Conservation (phyloP, 2,113 vertebrate genomes). For the Sylvilagus bachmani region DNA sequence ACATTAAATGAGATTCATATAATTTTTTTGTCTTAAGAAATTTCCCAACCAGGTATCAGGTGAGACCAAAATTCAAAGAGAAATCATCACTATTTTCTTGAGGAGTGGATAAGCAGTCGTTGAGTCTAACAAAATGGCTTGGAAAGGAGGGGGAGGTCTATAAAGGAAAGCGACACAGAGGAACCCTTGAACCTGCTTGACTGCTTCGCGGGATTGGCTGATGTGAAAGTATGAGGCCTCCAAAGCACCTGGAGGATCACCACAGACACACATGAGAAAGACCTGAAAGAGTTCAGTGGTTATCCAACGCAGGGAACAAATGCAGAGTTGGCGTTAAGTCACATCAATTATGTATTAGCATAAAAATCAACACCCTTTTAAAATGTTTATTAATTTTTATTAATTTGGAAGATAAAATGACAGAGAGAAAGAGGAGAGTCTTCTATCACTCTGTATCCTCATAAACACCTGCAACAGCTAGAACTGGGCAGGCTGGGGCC, state of each 20-base stretch:
- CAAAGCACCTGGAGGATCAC: background rate
- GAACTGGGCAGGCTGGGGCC: too few relatives aligned
- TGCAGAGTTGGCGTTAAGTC: background rate
- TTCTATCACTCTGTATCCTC: too few relatives aligned
- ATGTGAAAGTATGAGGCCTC: background rate
- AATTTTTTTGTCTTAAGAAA: background rate
- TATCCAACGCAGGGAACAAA: too few relatives aligned
- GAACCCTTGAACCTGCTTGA: background rate
- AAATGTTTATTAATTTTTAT: too few relatives aligned
- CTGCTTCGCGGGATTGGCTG: background rate
- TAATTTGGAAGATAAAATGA: too few relatives aligned
- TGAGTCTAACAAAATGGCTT: too few relatives aligned
- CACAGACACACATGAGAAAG: too few relatives aligned
- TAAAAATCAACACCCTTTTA: background rate
- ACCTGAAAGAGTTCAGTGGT: background rate
- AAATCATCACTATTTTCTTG: background rate
- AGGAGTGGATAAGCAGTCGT: background rate
- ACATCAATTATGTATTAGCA: background rate
- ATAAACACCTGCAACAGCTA: too few relatives aligned
- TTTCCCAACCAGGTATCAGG: background rate
- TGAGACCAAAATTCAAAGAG: background rate
- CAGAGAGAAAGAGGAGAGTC: too few relatives aligned
- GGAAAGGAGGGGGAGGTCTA: background rate
- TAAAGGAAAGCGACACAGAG: background rate
- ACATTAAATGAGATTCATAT: background rate